Evolutionary conservation across 2,113 vertebrate genomes (phyloP).

Genomic region (Hippoglossus stenolepis): DNA sequence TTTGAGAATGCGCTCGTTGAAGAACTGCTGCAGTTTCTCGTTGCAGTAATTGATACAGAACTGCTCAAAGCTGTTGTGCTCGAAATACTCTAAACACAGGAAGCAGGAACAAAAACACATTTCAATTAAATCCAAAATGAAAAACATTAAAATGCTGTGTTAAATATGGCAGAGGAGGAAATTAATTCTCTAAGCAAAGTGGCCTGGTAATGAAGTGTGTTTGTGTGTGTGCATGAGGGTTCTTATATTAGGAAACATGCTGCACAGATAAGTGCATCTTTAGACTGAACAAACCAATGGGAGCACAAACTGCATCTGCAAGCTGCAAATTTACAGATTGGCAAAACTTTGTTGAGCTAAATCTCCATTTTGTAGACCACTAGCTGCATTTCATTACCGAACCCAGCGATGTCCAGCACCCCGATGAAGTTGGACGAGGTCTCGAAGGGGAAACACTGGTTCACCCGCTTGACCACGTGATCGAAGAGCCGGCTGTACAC

Average conservation of each 20-base stretch:
- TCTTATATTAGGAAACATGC: slow-evolving; percentile 13
- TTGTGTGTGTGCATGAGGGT: slow-evolving; percentile 17
- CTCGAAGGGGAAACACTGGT: slow-evolving; percentile 97
- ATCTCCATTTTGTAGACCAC: not conserved
- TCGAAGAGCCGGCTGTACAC: slow-evolving; percentile 98
- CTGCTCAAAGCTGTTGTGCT: slow-evolving; percentile 99
- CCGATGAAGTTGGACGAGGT: slow-evolving; percentile 95
- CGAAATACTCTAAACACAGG: slow-evolving; percentile 92
- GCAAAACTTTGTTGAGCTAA: not conserved
- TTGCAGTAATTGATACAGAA: slow-evolving; percentile 99
- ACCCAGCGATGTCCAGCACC: slow-evolving; percentile 97
- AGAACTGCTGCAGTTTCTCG: slow-evolving; percentile 99
- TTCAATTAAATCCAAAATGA: slow-evolving; percentile 52
- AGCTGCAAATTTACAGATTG: not conserved
- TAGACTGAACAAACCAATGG: not conserved
- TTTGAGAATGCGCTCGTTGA: slow-evolving; percentile 99
- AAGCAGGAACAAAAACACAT: slow-evolving; percentile 57
- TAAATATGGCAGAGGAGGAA: slow-evolving; percentile 40
- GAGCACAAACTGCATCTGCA: not conserved
- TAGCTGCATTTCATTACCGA: slow-evolving; percentile 84
- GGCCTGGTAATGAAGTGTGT: slow-evolving; percentile 38
- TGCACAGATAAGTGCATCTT: slow-evolving; percentile 27
- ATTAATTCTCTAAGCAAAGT: slow-evolving; percentile 40
- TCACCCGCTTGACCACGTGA: slow-evolving; percentile 96
- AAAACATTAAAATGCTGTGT: slow-evolving; percentile 21